These are phyloP conservation scores for Cybosia mesomella DNA, from an alignment of 2,888 invertebrate species.

Conservation along the genomic window DNA sequence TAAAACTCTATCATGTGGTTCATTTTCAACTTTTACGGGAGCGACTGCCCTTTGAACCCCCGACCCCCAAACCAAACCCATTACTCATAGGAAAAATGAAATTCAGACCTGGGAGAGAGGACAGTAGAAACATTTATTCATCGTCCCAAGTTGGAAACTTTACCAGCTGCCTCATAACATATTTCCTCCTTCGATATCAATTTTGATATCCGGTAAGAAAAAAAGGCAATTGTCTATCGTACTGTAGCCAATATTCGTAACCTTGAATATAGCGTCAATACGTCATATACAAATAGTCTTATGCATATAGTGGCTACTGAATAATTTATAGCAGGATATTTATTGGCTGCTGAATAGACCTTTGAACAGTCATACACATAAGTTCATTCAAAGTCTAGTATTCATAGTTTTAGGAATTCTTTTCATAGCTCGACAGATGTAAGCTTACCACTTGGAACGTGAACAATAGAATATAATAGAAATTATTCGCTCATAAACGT, in stretches of 20 bases:
- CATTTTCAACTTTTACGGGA: no score
- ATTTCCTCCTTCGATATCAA: neutral
- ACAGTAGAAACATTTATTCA: no score
- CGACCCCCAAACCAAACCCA: no score
- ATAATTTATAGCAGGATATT: conserved; percentile 3
- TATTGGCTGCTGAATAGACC: neutral
- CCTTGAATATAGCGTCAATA: neutral
- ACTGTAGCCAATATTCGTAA: neutral
- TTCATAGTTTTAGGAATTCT: neutral
- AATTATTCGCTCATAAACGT: neutral
- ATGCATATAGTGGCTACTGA: neutral
- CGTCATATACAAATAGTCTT: neutral
- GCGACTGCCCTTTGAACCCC: no score
- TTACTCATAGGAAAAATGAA: no score
- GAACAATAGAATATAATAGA: neutral
- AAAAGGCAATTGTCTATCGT: conserved; percentile 1
- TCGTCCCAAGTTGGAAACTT: no score
- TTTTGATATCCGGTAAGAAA: neutral
- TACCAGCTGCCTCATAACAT: no score
- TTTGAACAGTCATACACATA: neutral
- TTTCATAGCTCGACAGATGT: neutral
- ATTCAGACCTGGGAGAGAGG: no score
- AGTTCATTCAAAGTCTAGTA: neutral
- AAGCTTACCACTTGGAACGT: neutral
- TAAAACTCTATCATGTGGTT: no score